Evolutionary conservation across 2,113 vertebrate genomes (phyloP), one percentile per base, ranked within the genome.

Genomic region (Cryptomyrus ogoouensis): DNA sequence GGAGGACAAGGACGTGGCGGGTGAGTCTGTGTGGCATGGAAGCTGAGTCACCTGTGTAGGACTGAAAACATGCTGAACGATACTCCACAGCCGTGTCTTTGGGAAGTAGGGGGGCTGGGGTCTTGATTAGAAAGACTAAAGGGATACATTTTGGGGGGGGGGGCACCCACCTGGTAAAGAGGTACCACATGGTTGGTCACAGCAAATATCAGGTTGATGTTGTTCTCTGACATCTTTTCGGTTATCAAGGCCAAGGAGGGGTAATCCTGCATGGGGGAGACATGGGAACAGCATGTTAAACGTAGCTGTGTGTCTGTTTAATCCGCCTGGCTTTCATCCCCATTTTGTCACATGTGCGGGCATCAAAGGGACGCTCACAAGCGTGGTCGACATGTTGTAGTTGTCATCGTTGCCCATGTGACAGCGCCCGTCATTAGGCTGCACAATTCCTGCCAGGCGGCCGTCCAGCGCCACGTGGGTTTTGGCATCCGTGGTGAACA

Each of bases 121-220:
- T 10, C 10, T 12, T 31, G 2, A n/a, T 58, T 58, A 58, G 56
- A 58, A n/a, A 70, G n/a, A 66, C 3, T 13, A 70, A 70, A 27
- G 62, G n/a, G n/a, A 70, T 31, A 13, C 3, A 12, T 19, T 56
- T 56, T 15, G 3, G 5, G 53, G 52, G n/a, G 84, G 21, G 15
- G 52, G 3, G 52, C 27, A 31, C 93, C 94, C 95, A 99, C 98
- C 97, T 97, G 97, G 92, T 99, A 99, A 47, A 99, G 97, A 3
- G 88, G 93, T 66, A 97, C 95, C 80, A 99, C 97, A 0, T 90
- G 92, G 53, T 95, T 93, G 0, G 98, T 99, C 92, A 99, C 98
- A 4, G 98, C 98, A 94, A 99, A 99, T 92, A 99, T 98, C 92
- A 99, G 95, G 92, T 99, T 98, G 93, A 99, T 99, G 90, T 99